Evolutionary conservation across 2,797 vertebrate genomes (phyloP).

Genomic region (Trichosurus vulpecula): DNA sequence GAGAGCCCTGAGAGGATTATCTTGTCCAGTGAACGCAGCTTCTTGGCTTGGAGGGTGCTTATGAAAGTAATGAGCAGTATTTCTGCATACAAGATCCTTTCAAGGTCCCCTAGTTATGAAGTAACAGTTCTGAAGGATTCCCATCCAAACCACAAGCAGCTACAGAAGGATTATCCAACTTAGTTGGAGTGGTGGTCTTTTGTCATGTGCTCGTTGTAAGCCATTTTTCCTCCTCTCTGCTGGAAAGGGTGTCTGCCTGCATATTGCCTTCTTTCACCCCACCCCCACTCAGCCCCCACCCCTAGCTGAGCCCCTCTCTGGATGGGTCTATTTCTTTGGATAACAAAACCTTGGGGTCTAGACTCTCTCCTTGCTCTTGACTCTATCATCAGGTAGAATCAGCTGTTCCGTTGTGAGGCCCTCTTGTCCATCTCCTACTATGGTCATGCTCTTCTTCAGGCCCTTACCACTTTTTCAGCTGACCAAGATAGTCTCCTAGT

Average conservation of each 20-base stretch:
- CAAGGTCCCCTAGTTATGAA: not conserved
- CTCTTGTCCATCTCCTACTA: no score
- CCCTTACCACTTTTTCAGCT: not conserved
- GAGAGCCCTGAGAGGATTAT: not conserved
- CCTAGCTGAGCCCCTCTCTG: not conserved
- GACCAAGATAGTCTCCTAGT: not conserved
- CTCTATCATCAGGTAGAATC: not conserved
- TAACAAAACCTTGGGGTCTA: not conserved
- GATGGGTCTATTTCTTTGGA: not conserved
- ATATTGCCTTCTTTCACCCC: no score
- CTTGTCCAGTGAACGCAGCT: not conserved
- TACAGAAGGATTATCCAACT: not conserved
- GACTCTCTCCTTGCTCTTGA: not conserved
- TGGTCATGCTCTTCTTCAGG: not conserved
- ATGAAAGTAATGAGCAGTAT: not conserved
- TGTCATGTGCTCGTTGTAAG: not conserved
- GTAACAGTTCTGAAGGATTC: not conserved
- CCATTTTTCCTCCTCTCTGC: not conserved
- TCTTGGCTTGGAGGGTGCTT: not conserved
- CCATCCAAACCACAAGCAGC: not conserved
- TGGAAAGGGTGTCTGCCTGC: not conserved
- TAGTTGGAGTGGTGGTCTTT: not conserved
- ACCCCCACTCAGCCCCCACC: not conserved
- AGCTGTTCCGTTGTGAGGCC: not conserved
- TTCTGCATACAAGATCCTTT: not conserved